phyloP scores from a whole-genome alignment of 2,113 vertebrate species.

The Dermatemys mawii region DNA sequence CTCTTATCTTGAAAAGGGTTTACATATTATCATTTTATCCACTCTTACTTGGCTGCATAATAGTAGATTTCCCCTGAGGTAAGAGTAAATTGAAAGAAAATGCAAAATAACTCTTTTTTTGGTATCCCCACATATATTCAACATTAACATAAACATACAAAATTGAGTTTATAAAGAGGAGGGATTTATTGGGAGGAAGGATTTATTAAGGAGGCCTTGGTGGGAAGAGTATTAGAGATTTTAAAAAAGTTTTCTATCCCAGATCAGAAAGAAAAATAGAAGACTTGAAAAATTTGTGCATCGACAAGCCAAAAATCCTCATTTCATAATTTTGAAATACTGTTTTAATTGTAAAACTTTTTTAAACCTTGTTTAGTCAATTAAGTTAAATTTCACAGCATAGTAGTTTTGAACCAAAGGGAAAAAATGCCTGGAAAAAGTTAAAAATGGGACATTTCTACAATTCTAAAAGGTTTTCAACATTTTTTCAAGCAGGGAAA shows the following conservation, averaged over 20 bases:
- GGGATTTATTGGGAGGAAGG: background rate
- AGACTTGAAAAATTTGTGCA: background rate
- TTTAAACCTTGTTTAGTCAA: background rate
- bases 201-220: background rate
- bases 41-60: background rate
- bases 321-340: background rate
- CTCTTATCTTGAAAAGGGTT: background rate
- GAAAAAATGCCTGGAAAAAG: background rate
- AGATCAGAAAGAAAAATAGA: background rate
- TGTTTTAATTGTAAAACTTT: background rate
- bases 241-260: background rate
- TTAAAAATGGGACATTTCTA: background rate
- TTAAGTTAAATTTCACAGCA: background rate
- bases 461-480: background rate
- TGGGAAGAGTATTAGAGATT: background rate
- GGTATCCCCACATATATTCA: background rate
- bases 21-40: background rate
- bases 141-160: background rate
- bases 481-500: background rate
- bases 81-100: constrained; percentile 8
- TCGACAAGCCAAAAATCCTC: background rate
- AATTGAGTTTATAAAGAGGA: constrained; percentile 11
- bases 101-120: constrained; percentile 10
- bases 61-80: background rate
- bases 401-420: background rate